These are phyloP conservation scores for Dolomedes plantarius DNA, from an alignment of 2,888 invertebrate species.

Conservation along the genomic window DNA sequence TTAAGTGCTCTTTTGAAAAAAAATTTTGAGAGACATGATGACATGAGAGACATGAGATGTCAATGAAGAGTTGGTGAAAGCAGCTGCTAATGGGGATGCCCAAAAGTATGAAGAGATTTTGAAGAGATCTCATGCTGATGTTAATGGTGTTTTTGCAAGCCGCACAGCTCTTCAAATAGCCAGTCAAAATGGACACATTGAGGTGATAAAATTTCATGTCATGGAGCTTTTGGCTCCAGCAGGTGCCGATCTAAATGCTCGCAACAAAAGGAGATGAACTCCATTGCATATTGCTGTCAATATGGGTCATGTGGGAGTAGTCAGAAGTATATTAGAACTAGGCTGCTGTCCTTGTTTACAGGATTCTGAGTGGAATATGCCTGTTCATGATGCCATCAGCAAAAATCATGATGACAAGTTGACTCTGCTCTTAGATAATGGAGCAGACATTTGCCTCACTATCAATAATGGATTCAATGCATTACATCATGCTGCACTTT, in stretches of 20 bases:
- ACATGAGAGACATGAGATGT: slow-evolving; percentile 97
- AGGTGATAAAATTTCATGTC: slow-evolving; percentile 93
- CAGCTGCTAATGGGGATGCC: slow-evolving; percentile 97
- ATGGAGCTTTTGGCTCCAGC: slow-evolving; percentile 86
- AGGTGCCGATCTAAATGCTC: slow-evolving; percentile 93
- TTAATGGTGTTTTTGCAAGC: slow-evolving; percentile 94
- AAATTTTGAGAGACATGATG: slow-evolving; percentile 95
- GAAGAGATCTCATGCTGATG: slow-evolving; percentile 78
- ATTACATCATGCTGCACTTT: slow-evolving; percentile 95
- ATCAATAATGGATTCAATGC: slow-evolving; percentile 97
- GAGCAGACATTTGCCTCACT: slow-evolving; percentile 96
- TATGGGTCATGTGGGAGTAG: no score
- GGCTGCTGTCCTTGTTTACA: slow-evolving; percentile 96
- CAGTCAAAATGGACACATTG: slow-evolving; percentile 96
- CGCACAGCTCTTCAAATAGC: slow-evolving; percentile 90
- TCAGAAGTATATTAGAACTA: no score
- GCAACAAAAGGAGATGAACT: slow-evolving; percentile 96
- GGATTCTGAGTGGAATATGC: slow-evolving; percentile 89
- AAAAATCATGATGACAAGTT: slow-evolving; percentile 98
- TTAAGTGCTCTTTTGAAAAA: slow-evolving; percentile 94
- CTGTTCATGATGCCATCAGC: slow-evolving; percentile 96
- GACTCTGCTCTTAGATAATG: no score
- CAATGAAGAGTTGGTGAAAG: slow-evolving; percentile 96
- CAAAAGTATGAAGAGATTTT: slow-evolving; percentile 80
- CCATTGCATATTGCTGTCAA: slow-evolving; percentile 98